Base-by-base conservation (phyloP, 2,888 invertebrate genomes). In the Caenorhabditis sp. region DNA sequence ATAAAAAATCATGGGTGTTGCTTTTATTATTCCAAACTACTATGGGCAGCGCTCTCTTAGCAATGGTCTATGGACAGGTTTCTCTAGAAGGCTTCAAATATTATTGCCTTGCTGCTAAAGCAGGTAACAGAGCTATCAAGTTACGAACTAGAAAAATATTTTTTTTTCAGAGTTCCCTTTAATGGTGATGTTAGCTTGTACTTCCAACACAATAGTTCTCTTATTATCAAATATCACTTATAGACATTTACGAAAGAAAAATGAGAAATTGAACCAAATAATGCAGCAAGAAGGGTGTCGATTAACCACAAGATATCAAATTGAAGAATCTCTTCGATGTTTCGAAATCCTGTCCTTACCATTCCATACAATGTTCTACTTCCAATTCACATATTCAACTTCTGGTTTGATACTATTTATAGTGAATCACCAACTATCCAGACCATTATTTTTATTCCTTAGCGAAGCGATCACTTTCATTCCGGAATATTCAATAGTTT, bases 51-150 rank as follows among this genome's bases (percentile, higher is more conserved):
- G 1, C 17, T 38, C 26, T 66, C 1, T 17, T 66, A 21, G 23
- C 21, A 14, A 36, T 66, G 1, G 60, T 43, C 14, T 66, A 66
- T 36, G 53, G 52, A 2, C 20, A 60, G 17, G 53, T 43, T 2
- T 43, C 21, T 10, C 59, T 66, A 7, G 59, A 53, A 38, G 65
- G 65, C 7, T 54, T 54, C 5, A 26, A 58, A 26, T 49, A 53
- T 31, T 66, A 66, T 17, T 66, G 65, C 26, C 54, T 66, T 54
- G 54, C 65, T 0, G 59, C 65, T 0, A 65, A 52, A 31, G 26
- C 59, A 0, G 53, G 21, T 23, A 10, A 50, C n/a, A 20, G 4
- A 14, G 4, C 17, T 14, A 17, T n/a, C n/a, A n/a, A n/a, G n/a
- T n/a, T n/a, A n/a, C n/a, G 50, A 50, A 50, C 20, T 8, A 8